Conservation (phyloP, 2,113 vertebrate species). For the Tyrannus savana region DNA sequence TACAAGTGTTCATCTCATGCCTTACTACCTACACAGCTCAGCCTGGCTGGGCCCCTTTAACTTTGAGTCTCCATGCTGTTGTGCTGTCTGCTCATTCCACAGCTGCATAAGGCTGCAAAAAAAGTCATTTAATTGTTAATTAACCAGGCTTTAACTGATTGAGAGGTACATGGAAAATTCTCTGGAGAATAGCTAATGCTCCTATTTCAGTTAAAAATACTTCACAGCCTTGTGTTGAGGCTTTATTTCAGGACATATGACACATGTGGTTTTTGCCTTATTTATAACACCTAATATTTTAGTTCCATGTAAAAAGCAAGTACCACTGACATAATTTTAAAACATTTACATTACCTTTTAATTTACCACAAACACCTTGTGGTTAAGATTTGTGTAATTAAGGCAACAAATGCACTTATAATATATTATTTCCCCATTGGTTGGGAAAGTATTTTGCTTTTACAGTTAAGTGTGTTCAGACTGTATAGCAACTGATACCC, state of each 20-base stretch:
- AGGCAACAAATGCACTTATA: not conserved
- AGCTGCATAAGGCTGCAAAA: not conserved
- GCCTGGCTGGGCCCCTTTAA: not conserved
- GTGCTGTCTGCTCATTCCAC: not conserved
- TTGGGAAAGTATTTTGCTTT: not conserved
- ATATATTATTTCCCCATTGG: not conserved
- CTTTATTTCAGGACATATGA: not conserved
- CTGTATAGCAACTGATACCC: not conserved
- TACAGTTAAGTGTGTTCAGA: not conserved
- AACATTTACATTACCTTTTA: not conserved
- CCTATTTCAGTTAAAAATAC: not conserved
- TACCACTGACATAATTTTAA: not conserved
- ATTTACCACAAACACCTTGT: constrained; percentile 28
- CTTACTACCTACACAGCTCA: not conserved
- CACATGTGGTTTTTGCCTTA: not conserved
- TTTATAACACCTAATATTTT: not conserved
- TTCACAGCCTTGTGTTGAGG: not conserved
- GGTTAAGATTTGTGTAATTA: constrained; percentile 17
- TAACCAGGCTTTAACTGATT: not conserved
- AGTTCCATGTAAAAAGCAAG: not conserved
- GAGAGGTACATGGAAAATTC: not conserved
- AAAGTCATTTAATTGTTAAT: not conserved
- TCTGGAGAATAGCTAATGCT: not conserved
- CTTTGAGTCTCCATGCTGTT: not conserved
- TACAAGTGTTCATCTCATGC: not conserved